Evolutionary conservation across 2,113 vertebrate genomes (phyloP).

Genomic region (Solea senegalensis): DNA sequence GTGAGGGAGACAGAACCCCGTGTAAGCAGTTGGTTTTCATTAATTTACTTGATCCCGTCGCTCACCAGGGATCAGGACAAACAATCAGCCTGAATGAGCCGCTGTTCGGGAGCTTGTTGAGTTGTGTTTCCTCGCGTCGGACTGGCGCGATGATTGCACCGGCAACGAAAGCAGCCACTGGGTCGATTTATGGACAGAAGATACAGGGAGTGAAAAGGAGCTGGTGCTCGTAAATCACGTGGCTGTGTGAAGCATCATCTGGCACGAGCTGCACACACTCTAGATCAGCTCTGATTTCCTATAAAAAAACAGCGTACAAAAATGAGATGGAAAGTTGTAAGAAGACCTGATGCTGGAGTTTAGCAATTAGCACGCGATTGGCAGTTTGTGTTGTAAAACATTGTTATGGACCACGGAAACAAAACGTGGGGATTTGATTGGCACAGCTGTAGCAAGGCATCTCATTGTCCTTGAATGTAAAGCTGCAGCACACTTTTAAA

Average conservation of each 20-base stretch:
- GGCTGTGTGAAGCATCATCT: conserved; percentile 42
- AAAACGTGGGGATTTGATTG: no score
- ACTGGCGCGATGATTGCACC: conserved; percentile 46
- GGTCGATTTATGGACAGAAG: conserved; percentile 38
- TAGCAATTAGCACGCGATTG: no score
- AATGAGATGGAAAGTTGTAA: not conserved
- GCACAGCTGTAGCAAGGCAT: no score
- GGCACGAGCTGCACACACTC: conserved; percentile 15
- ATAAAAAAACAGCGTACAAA: not conserved
- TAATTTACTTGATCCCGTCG: conserved; percentile 45
- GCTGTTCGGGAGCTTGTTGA: conserved; percentile 49
- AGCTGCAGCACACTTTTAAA: no score
- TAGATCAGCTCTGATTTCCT: not conserved
- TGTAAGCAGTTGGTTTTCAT: conserved; percentile 50
- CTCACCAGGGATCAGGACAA: conserved; percentile 47
- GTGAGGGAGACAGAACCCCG: conserved; percentile 41
- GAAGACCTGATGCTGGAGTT: conserved; percentile 1
- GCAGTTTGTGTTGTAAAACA: no score
- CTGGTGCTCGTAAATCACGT: conserved; percentile 34
- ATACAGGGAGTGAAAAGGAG: conserved; percentile 6
- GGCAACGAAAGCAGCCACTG: conserved; percentile 17
- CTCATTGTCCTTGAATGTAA: no score
- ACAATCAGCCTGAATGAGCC: conserved; percentile 42
- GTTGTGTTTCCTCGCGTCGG: conserved; percentile 32
- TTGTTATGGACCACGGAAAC: no score